phyloP scores from a whole-genome alignment of 2,113 vertebrate species.

The Tricholaema leucomelas region DNA sequence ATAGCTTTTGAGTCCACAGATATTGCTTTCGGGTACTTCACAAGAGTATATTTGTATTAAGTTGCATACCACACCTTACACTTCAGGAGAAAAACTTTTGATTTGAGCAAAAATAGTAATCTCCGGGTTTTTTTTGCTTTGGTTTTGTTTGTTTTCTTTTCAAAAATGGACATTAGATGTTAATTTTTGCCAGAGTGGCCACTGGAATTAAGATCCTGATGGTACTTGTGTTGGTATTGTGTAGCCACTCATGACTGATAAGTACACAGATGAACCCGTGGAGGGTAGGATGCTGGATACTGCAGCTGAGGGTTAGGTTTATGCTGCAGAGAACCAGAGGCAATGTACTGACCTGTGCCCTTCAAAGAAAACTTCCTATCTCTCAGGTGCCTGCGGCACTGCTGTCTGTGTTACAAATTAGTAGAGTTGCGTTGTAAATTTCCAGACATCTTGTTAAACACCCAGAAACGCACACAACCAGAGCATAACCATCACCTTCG shows the following conservation, averaged over 20 bases:
- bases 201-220: not conserved
- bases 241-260: not conserved
- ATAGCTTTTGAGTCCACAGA: not conserved
- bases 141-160: too few relatives aligned
- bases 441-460: not conserved
- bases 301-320: not conserved
- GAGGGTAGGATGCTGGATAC: not conserved
- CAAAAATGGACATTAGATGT: not conserved
- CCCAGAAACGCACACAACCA: too few relatives aligned
- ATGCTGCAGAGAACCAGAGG: not conserved
- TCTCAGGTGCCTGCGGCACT: rapidly evolving
- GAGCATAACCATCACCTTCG: too few relatives aligned
- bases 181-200: rapidly evolving
- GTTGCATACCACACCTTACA: not conserved
- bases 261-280: rapidly evolving
- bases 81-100: not conserved
- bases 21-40: not conserved
- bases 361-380: not conserved
- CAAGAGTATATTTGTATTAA: not conserved
- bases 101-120: not conserved
- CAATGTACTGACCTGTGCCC: not conserved
- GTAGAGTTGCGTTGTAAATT: rapidly evolving
- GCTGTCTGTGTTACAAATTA: not conserved
- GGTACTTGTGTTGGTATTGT: rapidly evolving
- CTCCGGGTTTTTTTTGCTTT: not conserved